These are phyloP conservation scores for Pangasianodon hypophthalmus DNA, from an alignment of 2,113 vertebrate genomes.

Conservation along the genomic window DNA sequence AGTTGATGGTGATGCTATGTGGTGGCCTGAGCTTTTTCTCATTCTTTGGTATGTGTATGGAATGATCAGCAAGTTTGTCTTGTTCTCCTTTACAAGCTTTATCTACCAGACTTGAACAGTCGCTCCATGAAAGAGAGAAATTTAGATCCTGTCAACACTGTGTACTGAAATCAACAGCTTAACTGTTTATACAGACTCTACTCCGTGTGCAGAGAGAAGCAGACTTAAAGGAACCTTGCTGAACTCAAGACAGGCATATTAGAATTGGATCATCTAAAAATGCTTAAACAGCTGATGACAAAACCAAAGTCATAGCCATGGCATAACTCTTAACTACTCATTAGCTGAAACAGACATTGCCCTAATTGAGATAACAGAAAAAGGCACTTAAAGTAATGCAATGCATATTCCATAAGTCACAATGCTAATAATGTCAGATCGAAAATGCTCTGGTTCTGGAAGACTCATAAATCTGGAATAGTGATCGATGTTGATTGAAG, in stretches of 20 bases:
- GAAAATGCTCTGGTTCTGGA: not conserved
- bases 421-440: not conserved
- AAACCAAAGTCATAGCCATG: not conserved
- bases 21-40: constrained; percentile 31
- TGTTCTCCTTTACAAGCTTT: not conserved
- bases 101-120: not conserved
- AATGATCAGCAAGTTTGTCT: constrained; percentile 50
- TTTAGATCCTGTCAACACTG: not conserved
- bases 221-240: not conserved
- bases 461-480: not conserved
- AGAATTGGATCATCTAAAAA: not conserved
- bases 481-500: not conserved
- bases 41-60: constrained; percentile 67
- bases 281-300: not conserved
- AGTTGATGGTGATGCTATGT: not conserved
- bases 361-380: not conserved
- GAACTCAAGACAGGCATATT: not conserved
- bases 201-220: not conserved
- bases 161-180: not conserved
- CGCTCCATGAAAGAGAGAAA: constrained; percentile 55
- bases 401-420: not conserved
- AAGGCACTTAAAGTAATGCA: not conserved
- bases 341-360: not conserved
- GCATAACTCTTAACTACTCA: not conserved
- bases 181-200: not conserved